These are phyloP conservation scores for Planiliza haematocheilus DNA, from an alignment of 2,113 vertebrate genomes.

Conservation along the genomic window DNA sequence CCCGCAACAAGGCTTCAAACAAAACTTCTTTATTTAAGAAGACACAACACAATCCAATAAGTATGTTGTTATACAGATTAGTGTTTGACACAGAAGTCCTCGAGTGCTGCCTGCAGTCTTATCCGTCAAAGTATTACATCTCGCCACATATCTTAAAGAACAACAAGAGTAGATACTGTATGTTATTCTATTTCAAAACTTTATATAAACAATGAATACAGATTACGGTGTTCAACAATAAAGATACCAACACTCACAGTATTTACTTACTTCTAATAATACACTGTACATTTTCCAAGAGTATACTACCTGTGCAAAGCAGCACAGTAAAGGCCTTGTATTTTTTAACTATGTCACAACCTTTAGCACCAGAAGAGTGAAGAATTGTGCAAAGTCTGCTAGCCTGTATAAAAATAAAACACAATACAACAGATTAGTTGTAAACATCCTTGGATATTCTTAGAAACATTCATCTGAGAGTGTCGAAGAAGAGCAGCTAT, in stretches of 20 bases:
- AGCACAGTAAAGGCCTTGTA: conserved; percentile 42
- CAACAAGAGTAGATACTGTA: conserved; percentile 62
- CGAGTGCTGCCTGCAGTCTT: conserved; percentile 84
- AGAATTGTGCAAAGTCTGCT: conserved; percentile 70
- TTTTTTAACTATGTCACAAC: conserved; percentile 60
- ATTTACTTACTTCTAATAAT: conserved; percentile 76
- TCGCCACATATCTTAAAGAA: conserved; percentile 58
- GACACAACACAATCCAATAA: conserved; percentile 64
- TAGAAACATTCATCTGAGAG: conserved; percentile 39
- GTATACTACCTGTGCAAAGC: conserved; percentile 41
- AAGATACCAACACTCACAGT: conserved; percentile 80
- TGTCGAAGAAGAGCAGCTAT: conserved; percentile 17
- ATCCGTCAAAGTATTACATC: conserved; percentile 55
- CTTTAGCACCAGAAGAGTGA: conserved; percentile 53
- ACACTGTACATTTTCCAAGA: conserved; percentile 68
- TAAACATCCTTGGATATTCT: conserved; percentile 60
- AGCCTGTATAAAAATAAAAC: conserved; percentile 17
- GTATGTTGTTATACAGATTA: conserved; percentile 65
- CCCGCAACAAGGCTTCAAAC: conserved; percentile 42
- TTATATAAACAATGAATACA: conserved; percentile 75
- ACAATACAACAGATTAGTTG: conserved; percentile 41
- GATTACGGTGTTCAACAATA: conserved; percentile 65
- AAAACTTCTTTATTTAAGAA: conserved; percentile 78
- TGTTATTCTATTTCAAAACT: conserved; percentile 62
- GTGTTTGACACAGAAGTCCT: conserved; percentile 64